Percentiles rank a stretch among this genome's conserved stretches.
These are phyloP conservation scores for Poecilia gillii DNA, from an alignment of 2,797 vertebrate genomes.

Conservation along the genomic window DNA sequence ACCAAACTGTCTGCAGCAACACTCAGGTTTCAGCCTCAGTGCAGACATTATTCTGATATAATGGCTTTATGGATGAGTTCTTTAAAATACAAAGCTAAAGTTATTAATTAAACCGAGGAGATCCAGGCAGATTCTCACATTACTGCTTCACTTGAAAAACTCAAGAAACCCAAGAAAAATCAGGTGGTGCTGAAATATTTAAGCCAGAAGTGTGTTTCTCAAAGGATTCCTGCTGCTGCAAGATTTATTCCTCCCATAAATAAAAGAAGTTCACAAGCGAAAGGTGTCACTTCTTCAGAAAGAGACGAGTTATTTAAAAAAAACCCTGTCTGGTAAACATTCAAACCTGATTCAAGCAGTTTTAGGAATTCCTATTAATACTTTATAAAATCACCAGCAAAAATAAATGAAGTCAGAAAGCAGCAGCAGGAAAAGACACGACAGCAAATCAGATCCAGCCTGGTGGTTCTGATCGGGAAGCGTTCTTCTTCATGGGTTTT, in stretches of 20 bases:
- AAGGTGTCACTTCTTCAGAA: not conserved
- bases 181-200: conserved; percentile 6
- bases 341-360: not conserved
- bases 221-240: conserved; percentile 1
- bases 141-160: not conserved
- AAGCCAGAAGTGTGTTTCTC: not conserved
- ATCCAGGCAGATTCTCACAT: not conserved
- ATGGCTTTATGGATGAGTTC: not conserved
- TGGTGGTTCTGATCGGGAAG: not conserved
- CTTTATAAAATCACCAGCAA: not conserved
- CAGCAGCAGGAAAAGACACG: not conserved
- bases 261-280: not conserved
- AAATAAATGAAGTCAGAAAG: not conserved
- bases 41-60: not conserved
- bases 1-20: not conserved
- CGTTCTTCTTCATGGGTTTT: not conserved
- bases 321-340: not conserved
- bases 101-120: not conserved
- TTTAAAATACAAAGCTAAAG: not conserved
- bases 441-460: too few species aligned
- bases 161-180: not conserved
- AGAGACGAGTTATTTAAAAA: not conserved
- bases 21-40: not conserved
- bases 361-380: not conserved
- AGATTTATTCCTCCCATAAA: not conserved